Percentiles rank a stretch among this genome's conserved stretches.
phyloP scores from a whole-genome alignment of 2,888 invertebrate genomes.

The Dolomedes plantarius region DNA sequence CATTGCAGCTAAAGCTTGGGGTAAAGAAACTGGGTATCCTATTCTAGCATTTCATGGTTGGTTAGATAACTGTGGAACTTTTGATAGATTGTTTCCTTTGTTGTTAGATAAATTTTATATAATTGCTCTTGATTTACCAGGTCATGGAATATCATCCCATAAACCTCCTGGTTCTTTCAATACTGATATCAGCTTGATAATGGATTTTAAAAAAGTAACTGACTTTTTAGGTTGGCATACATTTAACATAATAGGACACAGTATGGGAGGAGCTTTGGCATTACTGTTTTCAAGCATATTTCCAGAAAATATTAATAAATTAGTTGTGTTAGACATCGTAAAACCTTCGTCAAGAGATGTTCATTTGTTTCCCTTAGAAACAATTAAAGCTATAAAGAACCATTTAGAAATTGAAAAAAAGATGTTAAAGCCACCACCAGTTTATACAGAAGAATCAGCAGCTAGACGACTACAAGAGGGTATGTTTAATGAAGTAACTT shows the following conservation, averaged over 20 bases:
- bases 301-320: constrained; percentile 75
- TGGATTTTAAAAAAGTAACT: constrained; percentile 61
- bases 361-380: constrained; percentile 27
- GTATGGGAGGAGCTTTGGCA: constrained; percentile 79
- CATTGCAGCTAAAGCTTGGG: constrained; percentile 81
- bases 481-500: constrained; percentile 77
- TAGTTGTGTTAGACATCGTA: constrained; percentile 74
- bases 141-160: constrained; percentile 72
- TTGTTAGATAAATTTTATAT: constrained; percentile 59
- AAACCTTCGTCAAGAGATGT: constrained; percentile 69
- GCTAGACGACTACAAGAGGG: constrained; percentile 56
- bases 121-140: constrained; percentile 71
- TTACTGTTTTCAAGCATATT: constrained; percentile 76
- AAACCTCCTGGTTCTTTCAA: constrained; percentile 69
- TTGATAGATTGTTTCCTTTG: constrained; percentile 79
- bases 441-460: constrained; percentile 67
- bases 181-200: constrained; percentile 53
- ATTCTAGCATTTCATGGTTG: constrained; percentile 77
- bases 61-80: constrained; percentile 73
- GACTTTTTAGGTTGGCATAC: constrained; percentile 70
- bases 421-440: constrained; percentile 24
- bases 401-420: constrained; percentile 58
- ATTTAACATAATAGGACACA: constrained; percentile 74
- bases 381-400: constrained; percentile 24
- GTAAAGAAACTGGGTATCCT: constrained; percentile 82